Base-by-base conservation (phyloP, 2,888 invertebrate species). In the Notocelia uddmanniana region DNA sequence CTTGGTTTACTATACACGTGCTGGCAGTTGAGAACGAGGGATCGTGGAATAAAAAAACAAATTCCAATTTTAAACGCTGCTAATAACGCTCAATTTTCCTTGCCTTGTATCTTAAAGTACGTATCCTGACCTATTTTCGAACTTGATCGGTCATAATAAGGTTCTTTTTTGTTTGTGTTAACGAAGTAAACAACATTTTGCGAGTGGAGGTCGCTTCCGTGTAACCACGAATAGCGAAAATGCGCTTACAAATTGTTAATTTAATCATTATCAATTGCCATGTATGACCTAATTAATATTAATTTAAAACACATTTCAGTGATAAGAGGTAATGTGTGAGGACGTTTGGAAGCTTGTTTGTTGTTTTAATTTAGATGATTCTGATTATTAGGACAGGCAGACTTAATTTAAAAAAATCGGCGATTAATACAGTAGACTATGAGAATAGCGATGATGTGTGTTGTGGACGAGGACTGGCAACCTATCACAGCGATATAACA, bases 241-340 rank as follows among this genome's bases (percentile, higher is more conserved):
- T 64, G 13, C 15, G 57, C 48, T 58, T 50, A 48, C 41, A 60
- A 45, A 45, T 62, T 48, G 55, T 55, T 57, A 62, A 68, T 72
- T 62, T 57, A 45, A 34, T 21, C 48, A n/a, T 57, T 58, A 71
- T 68, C 62, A 68, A 72, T 62, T 71, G 67, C 34, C 66, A 45
- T 71, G n/a, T n/a, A 55, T 72, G 72, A 72, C 72, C 72, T 57
- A 72, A 57, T 72, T 72, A 57, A 37, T 55, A 62, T 41, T 59
- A 62, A 60, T 68, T 68, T 55, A 62, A 67, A 72, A 55, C 68
- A 50, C 57, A 62, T 50, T 72, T 60, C 6, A 48, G 31, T 67
- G 71, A 67, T 71, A 67, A 66, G 10, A 13, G n/a, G 13, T n/a
- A 37, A 37, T 54, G 54, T n/a, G 21, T 15, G 19, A 41, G 63